phyloP scores from a whole-genome alignment of 2,797 vertebrate species.

The Poeciliopsis paucimaculata region DNA sequence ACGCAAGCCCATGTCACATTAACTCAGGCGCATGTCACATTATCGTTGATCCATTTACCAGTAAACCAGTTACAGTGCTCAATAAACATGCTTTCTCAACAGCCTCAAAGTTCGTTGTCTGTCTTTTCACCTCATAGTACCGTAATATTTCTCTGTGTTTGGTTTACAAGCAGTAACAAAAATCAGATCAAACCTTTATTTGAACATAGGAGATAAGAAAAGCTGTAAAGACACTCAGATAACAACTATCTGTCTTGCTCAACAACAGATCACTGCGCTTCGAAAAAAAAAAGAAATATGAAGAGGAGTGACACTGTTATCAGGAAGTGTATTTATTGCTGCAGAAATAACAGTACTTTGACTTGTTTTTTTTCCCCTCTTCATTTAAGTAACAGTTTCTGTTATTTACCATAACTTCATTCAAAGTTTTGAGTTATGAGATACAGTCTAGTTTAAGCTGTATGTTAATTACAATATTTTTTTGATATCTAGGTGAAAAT shows the following conservation, averaged over 20 bases:
- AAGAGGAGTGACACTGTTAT: neutral
- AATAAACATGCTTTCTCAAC: constrained; percentile 47
- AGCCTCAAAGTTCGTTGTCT: constrained; percentile 46
- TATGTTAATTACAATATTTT: neutral
- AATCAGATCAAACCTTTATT: constrained; percentile 20
- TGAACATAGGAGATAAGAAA: neutral
- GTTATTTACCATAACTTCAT: neutral
- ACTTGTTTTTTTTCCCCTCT: neutral
- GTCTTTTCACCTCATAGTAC: constrained; percentile 2
- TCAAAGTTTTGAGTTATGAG: neutral
- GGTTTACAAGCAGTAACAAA: constrained; percentile 28
- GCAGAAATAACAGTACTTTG: neutral
- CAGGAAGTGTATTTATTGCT: neutral
- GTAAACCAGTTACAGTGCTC: constrained; percentile 5
- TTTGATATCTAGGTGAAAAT: neutral
- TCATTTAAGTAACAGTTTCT: neutral
- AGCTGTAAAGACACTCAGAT: constrained; percentile 10
- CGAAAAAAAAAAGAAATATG: too few relatives aligned
- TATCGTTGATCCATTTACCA: neutral
- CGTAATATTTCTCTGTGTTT: neutral
- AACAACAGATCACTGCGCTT: neutral
- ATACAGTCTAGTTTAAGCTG: neutral
- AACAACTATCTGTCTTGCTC: constrained; percentile 25
- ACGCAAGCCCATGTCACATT: neutral
- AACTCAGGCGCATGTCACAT: neutral